Base-by-base conservation (phyloP, 2,113 vertebrate genomes). In the Fregetta grallaria region DNA sequence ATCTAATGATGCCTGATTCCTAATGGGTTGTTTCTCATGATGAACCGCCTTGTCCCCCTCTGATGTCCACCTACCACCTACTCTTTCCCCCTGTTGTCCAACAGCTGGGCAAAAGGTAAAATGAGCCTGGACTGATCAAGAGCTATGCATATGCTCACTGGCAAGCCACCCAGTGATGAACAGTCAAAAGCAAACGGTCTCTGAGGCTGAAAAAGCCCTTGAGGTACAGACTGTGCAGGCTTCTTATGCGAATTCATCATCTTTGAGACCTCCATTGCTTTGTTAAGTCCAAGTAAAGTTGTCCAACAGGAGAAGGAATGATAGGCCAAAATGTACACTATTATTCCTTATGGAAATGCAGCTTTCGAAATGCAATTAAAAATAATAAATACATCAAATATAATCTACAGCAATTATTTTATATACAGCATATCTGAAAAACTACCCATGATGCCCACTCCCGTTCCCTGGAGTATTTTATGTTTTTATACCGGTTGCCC, bases 401-500 rank as follows among this genome's bases (percentile, higher is more conserved):
- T 25, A 65, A 63, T 50, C 29, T 45, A 58, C 10, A 65, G 44
- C 10, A 55, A 30, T 42, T 71, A 55, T 50, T 80, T 91, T 62
- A 45, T 27, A 55, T 19, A 29, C 38, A 86, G n/a, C 17, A 7
- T 61, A 82, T 66, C 49, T 81, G 53, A 87, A 70, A 92, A 84
- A 58, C 38, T 21, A 36, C 42, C 53, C 21, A 0, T 53, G 30
- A 71, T 56, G 14, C 50, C 75, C 56, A 59, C 22, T 67, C 52
- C 73, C 44, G 6, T 73, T 74, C 32, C 59, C n/a, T 6, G 3
- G 6, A 32, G 7, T 70, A 66, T 70, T 79, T 88, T 50, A 44
- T 44, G 13, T 18, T 74, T 96, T 78, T 59, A 25, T 98, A 98
- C 98, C 98, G 98, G 98, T 92, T 99, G 99, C 45, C 99, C 99